Evolutionary conservation across 2,888 invertebrate species (phyloP), one percentile per base, ranked within the genome.

Genomic region (Strigamia maritima): DNA sequence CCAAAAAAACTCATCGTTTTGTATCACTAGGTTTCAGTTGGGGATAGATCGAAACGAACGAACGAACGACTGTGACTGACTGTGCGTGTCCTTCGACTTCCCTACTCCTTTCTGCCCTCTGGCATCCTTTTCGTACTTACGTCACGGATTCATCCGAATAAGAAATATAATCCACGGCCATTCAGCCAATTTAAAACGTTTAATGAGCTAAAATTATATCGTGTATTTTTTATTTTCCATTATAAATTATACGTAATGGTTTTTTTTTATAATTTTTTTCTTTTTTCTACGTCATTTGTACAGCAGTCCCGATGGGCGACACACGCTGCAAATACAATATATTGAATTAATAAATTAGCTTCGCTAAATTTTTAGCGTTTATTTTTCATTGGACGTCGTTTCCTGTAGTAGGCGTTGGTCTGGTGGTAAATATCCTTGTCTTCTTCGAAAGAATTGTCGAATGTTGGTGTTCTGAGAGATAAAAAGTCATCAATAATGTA

Each of bases 1-100:
- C 76, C 76, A 12, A 76, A 44, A 38, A 76, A 76, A 40, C 76
- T 76, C 76, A 76, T 76, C 7, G 8, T 76, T 31, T 35, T 1
- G 16, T n/a, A 10, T 35, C 31, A 12, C 2, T n/a, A n/a, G n/a
- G n/a, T n/a, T n/a, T n/a, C n/a, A n/a, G n/a, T n/a, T n/a, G n/a
- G n/a, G n/a, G n/a, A n/a, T n/a, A n/a, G n/a, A n/a, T n/a, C 7
- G 26, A 2, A 10, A 14, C 28, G 24, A 28, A 8, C 1, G 19
- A n/a, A n/a, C n/a, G 24, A 4, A 3, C 60, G 60, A 60, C 60
- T 60, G 60, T n/a, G n/a, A n/a, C n/a, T n/a, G n/a, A n/a, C n/a
- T n/a, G n/a, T n/a, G n/a, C n/a, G n/a, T 60, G 60, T 60, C 60
- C 60, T 60, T 60, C 60, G 60, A 60, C 24, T 60, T 60, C 24